A percentile compares a stretch with the other conserved stretches of the same genome.
These are phyloP conservation scores for Cliona cf. orientalis DNA, from an alignment of 37 sponge, comb jelly and placozoan genomes.

Conservation along the genomic window DNA sequence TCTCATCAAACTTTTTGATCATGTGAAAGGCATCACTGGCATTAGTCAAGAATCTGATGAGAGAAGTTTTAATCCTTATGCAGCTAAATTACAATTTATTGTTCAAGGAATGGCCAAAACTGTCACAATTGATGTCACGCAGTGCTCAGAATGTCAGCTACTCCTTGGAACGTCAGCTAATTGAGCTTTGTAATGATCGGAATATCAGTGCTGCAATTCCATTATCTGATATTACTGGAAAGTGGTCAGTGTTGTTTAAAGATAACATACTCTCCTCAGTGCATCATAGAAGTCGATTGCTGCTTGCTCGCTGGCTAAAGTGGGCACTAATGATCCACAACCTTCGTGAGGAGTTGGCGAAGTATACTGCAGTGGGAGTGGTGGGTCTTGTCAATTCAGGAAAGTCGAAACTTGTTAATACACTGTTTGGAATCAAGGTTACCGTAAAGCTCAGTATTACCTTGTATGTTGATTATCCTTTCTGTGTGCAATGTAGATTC, in stretches of 20 bases:
- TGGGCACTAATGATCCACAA: slow-evolving; percentile 65
- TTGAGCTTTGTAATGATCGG: slow-evolving; percentile 44
- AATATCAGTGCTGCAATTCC: slow-evolving; percentile 12
- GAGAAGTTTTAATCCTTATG: slow-evolving; percentile 14
- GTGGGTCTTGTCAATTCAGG: slow-evolving; percentile 66
- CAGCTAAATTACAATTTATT: slow-evolving; percentile 63
- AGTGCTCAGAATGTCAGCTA: slow-evolving; percentile 66
- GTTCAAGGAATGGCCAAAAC: slow-evolving; percentile 46
- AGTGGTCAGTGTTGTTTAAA: slow-evolving; percentile 59
- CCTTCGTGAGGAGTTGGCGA: slow-evolving; percentile 61
- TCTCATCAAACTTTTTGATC: slow-evolving; percentile 21
- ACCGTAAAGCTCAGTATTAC: neutral
- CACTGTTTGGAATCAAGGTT: slow-evolving; percentile 54
- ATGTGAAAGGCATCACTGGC: slow-evolving; percentile 12
- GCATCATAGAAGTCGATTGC: slow-evolving; percentile 14
- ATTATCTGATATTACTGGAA: neutral
- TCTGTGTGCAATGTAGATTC: slow-evolving; percentile 21
- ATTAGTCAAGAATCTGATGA: neutral
- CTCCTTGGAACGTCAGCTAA: slow-evolving; percentile 71
- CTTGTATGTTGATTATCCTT: neutral
- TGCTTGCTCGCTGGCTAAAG: slow-evolving; percentile 73
- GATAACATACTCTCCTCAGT: slow-evolving; percentile 44
- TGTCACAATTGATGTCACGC: slow-evolving; percentile 62
- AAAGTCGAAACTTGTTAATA: slow-evolving; percentile 54
- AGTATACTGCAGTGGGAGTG: slow-evolving; percentile 63